Evolutionary conservation across 2,888 invertebrate genomes (phyloP), one percentile per base, ranked within the genome.

Genomic region (Drosophila kuntzei): DNA sequence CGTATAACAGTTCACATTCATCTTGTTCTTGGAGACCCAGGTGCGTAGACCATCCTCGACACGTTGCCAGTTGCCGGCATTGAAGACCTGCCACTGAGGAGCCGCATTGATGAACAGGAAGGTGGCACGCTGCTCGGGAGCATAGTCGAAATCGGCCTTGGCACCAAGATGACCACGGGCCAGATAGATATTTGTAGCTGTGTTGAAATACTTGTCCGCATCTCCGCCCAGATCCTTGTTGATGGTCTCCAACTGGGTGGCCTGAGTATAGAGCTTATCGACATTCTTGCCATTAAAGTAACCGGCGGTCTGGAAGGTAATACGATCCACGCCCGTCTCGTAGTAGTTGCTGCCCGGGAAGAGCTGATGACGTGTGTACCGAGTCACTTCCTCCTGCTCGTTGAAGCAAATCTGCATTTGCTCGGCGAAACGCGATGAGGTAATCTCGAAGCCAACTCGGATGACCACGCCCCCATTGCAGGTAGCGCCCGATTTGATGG

Each of bases 11-110:
- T 91, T 84, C 1, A 94, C 89, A 54, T 91, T 81, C 43, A 92
- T 79, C 6, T 88, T 79, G 22, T 91, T 90, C 20, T 85, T 79
- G 1, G 79, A 79, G 0, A 86, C 86, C 79, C 80, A 90, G 1
- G 83, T 62, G 11, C 94, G 91, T 0, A 94, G 86, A 44, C 92
- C 91, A 8, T 82, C 83, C 90, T 95, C 95, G 2, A 94, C 90
- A 0, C 90, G 82, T 2, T 93, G 92, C 95, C 95, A 95, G 80
- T 95, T 95, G 27, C 93, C 93, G 0, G 92, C 93, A 80, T 95
- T 95, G 80, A 95, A 94, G 1, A 91, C 92, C 79, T 93, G 93
- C 94, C 94, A 94, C 66, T 94, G 94, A 0, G 94, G 94, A 0
- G 93, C 93, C 0, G 91, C 93, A 77, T 94, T 94, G 7, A 94